phyloP scores from a whole-genome alignment of 1,140 invertebrate genomes.

The Drosophila mojavensis region DNA sequence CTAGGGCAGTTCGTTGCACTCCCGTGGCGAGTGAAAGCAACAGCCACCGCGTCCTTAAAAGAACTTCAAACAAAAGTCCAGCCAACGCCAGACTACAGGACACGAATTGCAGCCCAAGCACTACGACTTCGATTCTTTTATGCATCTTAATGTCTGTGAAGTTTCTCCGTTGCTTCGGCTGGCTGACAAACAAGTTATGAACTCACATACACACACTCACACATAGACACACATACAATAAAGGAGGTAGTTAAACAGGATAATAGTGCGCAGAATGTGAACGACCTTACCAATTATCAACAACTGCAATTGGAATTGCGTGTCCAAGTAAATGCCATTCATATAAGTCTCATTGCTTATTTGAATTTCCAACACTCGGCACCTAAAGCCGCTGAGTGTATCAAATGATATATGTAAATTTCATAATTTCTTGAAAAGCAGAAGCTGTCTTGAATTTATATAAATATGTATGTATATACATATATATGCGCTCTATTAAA shows the following conservation, averaged over 20 bases:
- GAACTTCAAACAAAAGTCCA: conserved; percentile 62
- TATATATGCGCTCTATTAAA: too few relatives aligned
- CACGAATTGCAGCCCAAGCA: conserved; percentile 41
- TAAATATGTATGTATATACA: too few relatives aligned
- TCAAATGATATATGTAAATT: too few relatives aligned
- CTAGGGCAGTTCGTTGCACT: conserved; percentile 70
- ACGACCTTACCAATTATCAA: conserved; percentile 65
- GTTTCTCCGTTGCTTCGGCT: conserved; percentile 65
- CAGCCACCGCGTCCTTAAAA: conserved; percentile 45
- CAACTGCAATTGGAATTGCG: conserved; percentile 42
- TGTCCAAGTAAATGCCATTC: conserved; percentile 21
- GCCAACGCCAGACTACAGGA: conserved; percentile 46
- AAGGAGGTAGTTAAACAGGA: conserved; percentile 56
- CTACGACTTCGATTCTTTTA: conserved; percentile 39
- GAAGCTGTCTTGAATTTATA: too few relatives aligned
- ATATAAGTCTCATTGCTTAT: conserved; percentile 21
- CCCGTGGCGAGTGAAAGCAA: conserved; percentile 22
- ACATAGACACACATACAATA: conserved; percentile 19
- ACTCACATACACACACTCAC: conserved; percentile 14
- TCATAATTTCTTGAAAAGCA: background rate
- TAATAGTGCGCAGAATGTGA: conserved; percentile 60
- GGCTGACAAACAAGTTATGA: conserved; percentile 57
- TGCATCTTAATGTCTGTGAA: conserved; percentile 69
- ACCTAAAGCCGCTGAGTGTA: conserved; percentile 1
- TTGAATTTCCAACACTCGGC: background rate